Base-by-base conservation (phyloP, 2,888 invertebrate genomes). In the Masnerella sp. region DNA sequence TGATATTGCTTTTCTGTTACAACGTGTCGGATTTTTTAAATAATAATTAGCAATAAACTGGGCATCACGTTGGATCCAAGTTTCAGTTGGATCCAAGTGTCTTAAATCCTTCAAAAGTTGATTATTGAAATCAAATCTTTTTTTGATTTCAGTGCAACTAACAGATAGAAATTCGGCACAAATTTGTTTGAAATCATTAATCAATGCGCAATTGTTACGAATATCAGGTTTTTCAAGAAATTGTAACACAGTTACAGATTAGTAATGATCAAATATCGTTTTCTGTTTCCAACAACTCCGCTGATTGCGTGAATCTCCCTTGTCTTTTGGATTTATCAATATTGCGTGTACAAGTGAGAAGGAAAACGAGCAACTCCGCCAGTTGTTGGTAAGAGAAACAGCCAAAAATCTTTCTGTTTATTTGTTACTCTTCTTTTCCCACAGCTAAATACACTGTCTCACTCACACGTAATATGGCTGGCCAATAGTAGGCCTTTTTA, bases 81-180 rank as follows among this genome's bases (percentile, higher is more conserved):
- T 11, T 45, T 25, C 12, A 25, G 11, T 43, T 43, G 43, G 43
- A 43, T 43, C 17, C 17, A 20, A 43, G 3, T 43, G 17, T 43
- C 17, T 43, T 43, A 43, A 43, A 43, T 43, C 43, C 43, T 15
- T 43, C 20, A 43, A n/a, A n/a, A 43, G 43, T 43, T 43, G 12
- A 43, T 43, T 43, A 43, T 43, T 43, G 43, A 43, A 43, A 43
- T 43, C 43, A 43, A 43, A 43, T 11, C 43, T 43, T 20, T 43
- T 43, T 43, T 11, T 43, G 5, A 43, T 43, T 43, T 43, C 43
- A 17, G 17, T 43, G 43, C 43, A 43, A 43, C 43, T 38, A 15
- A 38, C 38, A n/a, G 43, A 43, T 15, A 43, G 43, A 43, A 43
- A 43, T 43, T 43, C 43, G 7, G 20, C 20, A 43, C 43, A 43